Conservation (phyloP, 1,140 invertebrate species). For the Oncopodura yosiiana region DNA sequence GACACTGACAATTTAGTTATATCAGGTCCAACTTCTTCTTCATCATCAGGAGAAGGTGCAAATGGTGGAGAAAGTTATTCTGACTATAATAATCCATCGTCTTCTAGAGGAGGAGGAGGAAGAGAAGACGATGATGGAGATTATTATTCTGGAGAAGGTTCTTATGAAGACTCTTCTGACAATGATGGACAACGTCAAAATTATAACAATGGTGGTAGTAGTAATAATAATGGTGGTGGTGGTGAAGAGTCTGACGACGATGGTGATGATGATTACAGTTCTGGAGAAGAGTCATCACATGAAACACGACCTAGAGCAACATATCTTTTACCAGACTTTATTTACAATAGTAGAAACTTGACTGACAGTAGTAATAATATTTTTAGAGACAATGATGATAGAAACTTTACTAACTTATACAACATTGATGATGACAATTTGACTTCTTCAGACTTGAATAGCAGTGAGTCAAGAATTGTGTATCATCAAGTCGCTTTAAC, state of each 20-base stretch:
- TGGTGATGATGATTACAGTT: conserved; percentile 1
- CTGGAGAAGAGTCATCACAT: background rate
- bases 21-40: background rate
- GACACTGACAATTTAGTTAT: conserved; percentile 7
- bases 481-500: conserved; percentile 6
- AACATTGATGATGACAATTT: conserved; percentile 23
- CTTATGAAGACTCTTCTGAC: background rate
- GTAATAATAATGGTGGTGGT: background rate
- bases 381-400: too few species aligned
- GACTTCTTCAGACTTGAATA: conserved; percentile 1
- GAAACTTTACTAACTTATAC: conserved; percentile 18
- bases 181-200: background rate
- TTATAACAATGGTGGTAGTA: background rate
- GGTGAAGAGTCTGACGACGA: conserved; percentile 3
- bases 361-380: too few species aligned
- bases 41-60: background rate
- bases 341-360: too few species aligned
- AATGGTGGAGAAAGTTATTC: conserved; percentile 7
- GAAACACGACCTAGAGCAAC: conserved; percentile 6
- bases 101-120: conserved; percentile 13
- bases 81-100: too few species aligned
- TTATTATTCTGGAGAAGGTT: background rate
- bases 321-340: conserved; percentile 12
- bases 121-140: conserved; percentile 3
- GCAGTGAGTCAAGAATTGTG: conserved; percentile 21